Conservation (phyloP, 2,888 invertebrate species). For the Melikaiella ostensackeni region DNA sequence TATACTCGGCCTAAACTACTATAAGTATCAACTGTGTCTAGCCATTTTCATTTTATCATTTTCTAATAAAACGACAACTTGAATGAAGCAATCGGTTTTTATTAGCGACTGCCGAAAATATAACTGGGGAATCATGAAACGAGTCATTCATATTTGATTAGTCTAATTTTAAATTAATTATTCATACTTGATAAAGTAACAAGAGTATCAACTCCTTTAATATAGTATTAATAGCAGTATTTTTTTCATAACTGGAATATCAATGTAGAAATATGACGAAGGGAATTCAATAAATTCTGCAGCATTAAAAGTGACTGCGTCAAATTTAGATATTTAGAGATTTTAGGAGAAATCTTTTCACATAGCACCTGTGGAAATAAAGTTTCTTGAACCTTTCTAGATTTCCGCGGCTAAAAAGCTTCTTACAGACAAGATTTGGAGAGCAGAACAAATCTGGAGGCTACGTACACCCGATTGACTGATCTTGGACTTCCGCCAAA, state of each 20-base stretch:
- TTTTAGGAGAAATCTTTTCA: conserved; percentile 42
- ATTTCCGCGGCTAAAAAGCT: conserved; percentile 38
- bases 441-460: conserved; percentile 54
- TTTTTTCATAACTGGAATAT: not conserved
- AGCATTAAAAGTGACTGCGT: not conserved
- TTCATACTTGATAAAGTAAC: no score
- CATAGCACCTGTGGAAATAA: conserved; percentile 12
- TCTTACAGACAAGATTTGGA: conserved; percentile 33
- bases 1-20: not conserved
- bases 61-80: not conserved
- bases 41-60: not conserved
- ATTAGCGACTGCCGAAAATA: not conserved
- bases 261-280: not conserved
- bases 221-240: no score
- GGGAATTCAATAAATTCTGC: conserved; percentile 3
- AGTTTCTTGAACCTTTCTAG: conserved; percentile 34
- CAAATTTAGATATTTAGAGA: not conserved
- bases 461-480: conserved; percentile 69
- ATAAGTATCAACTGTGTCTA: conserved; percentile 10
- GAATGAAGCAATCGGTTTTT: not conserved
- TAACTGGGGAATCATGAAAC: no score
- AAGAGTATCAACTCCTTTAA: no score
- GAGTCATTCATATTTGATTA: no score
- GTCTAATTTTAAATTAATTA: no score
- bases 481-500: conserved; percentile 65